Base-by-base conservation (phyloP, 2,888 invertebrate genomes). In the Tiphia femorata region DNA sequence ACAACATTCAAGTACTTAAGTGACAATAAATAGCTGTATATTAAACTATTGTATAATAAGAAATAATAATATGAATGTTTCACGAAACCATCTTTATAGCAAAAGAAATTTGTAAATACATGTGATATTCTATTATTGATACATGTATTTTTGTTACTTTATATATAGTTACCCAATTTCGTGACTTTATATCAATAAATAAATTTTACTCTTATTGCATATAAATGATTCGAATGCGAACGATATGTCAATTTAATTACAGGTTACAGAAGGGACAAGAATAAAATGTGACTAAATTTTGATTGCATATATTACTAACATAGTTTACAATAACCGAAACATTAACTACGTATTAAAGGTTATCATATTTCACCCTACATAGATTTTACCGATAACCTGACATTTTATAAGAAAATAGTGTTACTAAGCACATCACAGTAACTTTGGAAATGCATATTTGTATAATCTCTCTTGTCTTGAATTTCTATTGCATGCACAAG, bases 381-480 rank as follows among this genome's bases (percentile, higher is more conserved):
- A 67, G 61, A 66, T 64, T 68, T 66, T 63, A 50, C 60, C 40
- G 52, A 69, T 51, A 72, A 67, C 57, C 58, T 63, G 66, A 70
- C 46, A 56, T 67, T 48, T 61, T 62, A 64, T 73, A 73, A 64
- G 72, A 74, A 77, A 76, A 78, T 76, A 76, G 62, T 75, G 69
- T 74, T 67, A 70, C 64, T 69, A 73, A 75, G 62, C 66, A 67
- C 75, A 79, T 78, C 76, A 77, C 75, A 79, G 75, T 63, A 68
- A 71, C 69, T 75, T 73, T 71, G 46, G 65, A 78, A 78, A 77
- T 78, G 77, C 75, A 75, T 64, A 76, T 75, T 64, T 64, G 59
- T 72, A 61, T 65, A 63, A 67, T 69, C 56, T 65, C n/a, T n/a
- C 65, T 58, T 63, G 67, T 55, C 27, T 50, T 65, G 56, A 62